Evolutionary conservation across 1,140 invertebrate genomes (phyloP).

Genomic region (Procambarus virginalis): DNA sequence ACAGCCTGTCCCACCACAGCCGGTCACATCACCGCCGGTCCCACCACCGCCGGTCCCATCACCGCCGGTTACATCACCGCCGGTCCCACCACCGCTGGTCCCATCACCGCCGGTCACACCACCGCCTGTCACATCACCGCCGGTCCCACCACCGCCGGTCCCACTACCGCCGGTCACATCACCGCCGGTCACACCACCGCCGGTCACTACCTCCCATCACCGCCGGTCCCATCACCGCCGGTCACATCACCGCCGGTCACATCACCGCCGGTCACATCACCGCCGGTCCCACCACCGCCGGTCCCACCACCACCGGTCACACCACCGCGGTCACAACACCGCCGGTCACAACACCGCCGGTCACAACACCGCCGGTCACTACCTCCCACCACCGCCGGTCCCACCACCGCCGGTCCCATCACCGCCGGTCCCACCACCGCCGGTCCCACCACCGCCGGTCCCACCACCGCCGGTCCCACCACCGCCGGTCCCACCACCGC

Average conservation of each 20-base stretch:
- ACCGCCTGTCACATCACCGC: no score
- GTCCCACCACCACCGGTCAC: background rate
- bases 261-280: background rate
- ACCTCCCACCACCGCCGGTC: background rate
- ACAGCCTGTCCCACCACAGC: background rate
- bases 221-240: background rate
- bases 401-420: background rate
- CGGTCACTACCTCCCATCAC: background rate
- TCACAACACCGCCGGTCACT: background rate
- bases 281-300: background rate
- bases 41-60: background rate
- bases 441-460: background rate
- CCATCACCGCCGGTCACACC: no score
- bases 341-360: background rate
- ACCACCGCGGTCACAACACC: background rate
- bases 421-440: background rate
- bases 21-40: background rate
- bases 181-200: background rate
- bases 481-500: slow-evolving; percentile 2
- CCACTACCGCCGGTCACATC: no score
- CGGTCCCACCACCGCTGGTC: no score
- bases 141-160: no score
- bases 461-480: background rate
- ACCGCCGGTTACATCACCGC: background rate
- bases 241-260: background rate